Evolutionary conservation across 2,113 vertebrate genomes (phyloP), one percentile per base, ranked within the genome.

Genomic region (Cochlearius cochlearius): DNA sequence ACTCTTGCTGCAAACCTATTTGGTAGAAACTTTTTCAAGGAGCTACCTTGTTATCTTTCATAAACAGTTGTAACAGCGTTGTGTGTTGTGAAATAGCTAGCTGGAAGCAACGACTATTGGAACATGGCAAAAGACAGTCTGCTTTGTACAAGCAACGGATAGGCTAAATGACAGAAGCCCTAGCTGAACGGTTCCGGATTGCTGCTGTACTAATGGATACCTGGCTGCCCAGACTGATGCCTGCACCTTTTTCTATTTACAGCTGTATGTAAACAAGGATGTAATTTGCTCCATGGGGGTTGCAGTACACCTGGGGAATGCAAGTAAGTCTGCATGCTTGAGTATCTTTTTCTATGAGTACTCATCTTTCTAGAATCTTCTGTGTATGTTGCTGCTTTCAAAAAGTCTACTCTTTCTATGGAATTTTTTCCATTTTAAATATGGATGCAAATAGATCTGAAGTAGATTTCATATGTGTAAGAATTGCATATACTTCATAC

Each of bases 231-330:
- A 36, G 52, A 80, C 81, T 88, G 66, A 96, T 95, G 73, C 76
- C n/a, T 59, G 17, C 49, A 81, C 71, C 43, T 92, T 75, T 76
- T 85, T 60, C 53, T 96, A 2, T 97, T 93, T 81, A 43, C 98
- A 99, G 99, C 99, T 34, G 98, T 99, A 96, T 99, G 99, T 96
- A 99, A 98, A 92, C 99, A 99, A 94, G 99, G 99, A 83, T 99
- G 99, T 96, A 99, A 99, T 96, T 96, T 98, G 78, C 94, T 98
- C 80, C 99, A 99, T 11, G 99, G 99, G 49, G 97, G 92, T 12
- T 99, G 99, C 83, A 85, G 73, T 3, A 82, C 89, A 76, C 99
- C 99, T 2, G 99, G 99, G 82, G 99, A 99, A 78, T 99, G 99
- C 99, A 99, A 96, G 99, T 99, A 98, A 99, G 99, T 98, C 67